Evolutionary conservation across 2,888 invertebrate species (phyloP).

Genomic region (Bembecia ichneumoniformis): DNA sequence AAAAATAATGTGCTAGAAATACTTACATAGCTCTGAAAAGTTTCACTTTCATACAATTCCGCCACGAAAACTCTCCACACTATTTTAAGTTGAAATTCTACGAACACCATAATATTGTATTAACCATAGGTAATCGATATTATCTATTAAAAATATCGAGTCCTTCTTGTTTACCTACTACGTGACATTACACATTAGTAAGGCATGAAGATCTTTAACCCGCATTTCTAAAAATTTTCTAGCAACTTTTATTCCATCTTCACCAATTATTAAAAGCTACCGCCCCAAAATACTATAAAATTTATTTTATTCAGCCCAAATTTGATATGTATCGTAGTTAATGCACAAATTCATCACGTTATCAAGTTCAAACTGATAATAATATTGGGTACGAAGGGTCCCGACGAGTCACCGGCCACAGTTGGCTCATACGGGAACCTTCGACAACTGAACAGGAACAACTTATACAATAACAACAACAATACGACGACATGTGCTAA

Average conservation of each 20-base stretch:
- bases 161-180: slow-evolving; percentile 25
- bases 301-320: slow-evolving; percentile 56
- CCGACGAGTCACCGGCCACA: slow-evolving; percentile 63
- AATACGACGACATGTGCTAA: not conserved
- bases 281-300: slow-evolving; percentile 49
- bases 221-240: slow-evolving; percentile 47
- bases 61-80: not conserved
- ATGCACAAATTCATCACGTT: slow-evolving; percentile 62
- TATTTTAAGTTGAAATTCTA: not conserved
- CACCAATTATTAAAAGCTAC: slow-evolving; percentile 50
- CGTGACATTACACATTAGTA: slow-evolving; percentile 48
- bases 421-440: slow-evolving; percentile 45
- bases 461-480: not conserved
- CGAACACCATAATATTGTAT: slow-evolving; percentile 14
- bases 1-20: slow-evolving; percentile 28
- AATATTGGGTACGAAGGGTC: slow-evolving; percentile 32
- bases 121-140: slow-evolving; percentile 28
- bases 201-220: slow-evolving; percentile 49
- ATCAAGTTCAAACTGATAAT: slow-evolving; percentile 30
- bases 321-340: slow-evolving; percentile 70
- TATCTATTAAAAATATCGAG: slow-evolving; percentile 21
- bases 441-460: slow-evolving; percentile 18
- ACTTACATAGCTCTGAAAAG: slow-evolving; percentile 21
- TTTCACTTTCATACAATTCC: slow-evolving; percentile 15
- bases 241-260: slow-evolving; percentile 26